Percentiles rank a stretch among this genome's conserved stretches.
These are phyloP conservation scores for Stictonetta naevosa DNA, from an alignment of 2,113 vertebrate species.

Conservation along the genomic window DNA sequence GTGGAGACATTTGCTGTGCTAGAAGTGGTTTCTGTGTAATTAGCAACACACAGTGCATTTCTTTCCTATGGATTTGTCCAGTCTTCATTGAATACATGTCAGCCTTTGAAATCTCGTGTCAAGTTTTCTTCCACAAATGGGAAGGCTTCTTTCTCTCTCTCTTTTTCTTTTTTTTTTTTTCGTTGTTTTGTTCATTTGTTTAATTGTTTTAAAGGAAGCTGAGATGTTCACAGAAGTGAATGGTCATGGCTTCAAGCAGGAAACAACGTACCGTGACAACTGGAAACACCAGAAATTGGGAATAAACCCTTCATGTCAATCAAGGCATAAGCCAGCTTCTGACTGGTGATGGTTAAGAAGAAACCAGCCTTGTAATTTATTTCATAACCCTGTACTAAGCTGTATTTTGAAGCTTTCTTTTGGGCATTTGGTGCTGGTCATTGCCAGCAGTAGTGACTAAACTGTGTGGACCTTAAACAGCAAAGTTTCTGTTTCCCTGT, in stretches of 20 bases:
- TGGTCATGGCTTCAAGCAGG: background rate
- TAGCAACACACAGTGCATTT: background rate
- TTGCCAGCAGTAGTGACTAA: background rate
- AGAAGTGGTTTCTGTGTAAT: background rate
- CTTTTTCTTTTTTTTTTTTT: background rate
- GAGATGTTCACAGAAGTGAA: background rate
- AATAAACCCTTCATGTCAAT: background rate
- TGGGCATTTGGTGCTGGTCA: background rate
- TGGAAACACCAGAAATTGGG: background rate
- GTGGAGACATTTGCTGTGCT: background rate
- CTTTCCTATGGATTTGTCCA: background rate
- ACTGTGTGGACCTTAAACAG: background rate
- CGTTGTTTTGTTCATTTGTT: background rate
- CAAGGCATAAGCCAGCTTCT: background rate
- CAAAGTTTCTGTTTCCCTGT: background rate
- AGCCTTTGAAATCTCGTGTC: background rate
- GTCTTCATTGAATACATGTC: background rate
- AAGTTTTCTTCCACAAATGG: background rate
- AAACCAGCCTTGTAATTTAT: background rate
- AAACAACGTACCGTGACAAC: background rate
- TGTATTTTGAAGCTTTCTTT: background rate
- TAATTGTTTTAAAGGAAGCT: background rate
- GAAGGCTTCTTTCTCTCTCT: background rate
- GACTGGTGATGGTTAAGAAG: background rate
- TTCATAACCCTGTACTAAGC: background rate